These are phyloP conservation scores for Candidula unifasciata DNA, from an alignment of 2,888 invertebrate genomes.

Conservation along the genomic window DNA sequence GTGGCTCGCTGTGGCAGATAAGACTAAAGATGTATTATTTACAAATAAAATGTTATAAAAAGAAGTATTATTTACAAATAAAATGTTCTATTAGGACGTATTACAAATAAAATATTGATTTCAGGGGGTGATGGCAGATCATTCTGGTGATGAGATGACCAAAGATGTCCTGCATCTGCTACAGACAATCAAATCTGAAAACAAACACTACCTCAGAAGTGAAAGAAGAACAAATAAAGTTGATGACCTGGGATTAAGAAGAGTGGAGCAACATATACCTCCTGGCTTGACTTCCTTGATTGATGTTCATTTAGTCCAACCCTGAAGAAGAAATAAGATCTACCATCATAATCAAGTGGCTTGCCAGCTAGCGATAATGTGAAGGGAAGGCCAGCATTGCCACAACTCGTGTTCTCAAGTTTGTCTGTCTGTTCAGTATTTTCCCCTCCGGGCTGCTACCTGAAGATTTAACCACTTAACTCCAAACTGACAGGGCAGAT, in stretches of 20 bases:
- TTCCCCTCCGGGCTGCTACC: background rate
- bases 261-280: conserved; percentile 53
- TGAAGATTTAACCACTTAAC: background rate
- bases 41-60: too few species aligned
- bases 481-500: too few species aligned
- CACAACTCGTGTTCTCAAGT: background rate
- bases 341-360: background rate
- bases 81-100: background rate
- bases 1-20: too few species aligned
- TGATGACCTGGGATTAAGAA: conserved; percentile 50
- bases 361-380: background rate
- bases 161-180: conserved; percentile 43
- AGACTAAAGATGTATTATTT: too few species aligned
- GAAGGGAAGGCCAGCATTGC: background rate
- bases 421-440: background rate
- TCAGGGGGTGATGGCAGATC: conserved; percentile 35
- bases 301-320: background rate
- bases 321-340: background rate
- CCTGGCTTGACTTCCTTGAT: conserved; percentile 48
- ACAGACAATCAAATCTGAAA: conserved; percentile 25
- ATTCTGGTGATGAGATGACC: conserved; percentile 31
- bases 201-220: conserved; percentile 42
- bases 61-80: background rate
- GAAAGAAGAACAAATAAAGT: conserved; percentile 30
- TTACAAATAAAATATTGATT: background rate